Evolutionary conservation across 2,113 vertebrate genomes (phyloP), one percentile per base, ranked within the genome.

Genomic region (Phaetusa simplex): DNA sequence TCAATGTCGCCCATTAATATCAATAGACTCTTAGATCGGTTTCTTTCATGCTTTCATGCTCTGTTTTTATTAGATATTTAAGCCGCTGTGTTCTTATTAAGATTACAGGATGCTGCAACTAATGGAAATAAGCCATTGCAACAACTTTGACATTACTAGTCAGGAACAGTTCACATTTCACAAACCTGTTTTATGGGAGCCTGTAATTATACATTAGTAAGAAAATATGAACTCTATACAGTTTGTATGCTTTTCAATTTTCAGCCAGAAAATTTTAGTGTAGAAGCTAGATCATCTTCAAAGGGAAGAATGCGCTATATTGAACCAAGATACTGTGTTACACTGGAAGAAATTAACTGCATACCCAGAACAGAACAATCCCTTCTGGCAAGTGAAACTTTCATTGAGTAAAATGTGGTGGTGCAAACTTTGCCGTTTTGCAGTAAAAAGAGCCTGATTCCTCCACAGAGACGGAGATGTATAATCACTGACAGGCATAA

Each of bases 101-200:
- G 53, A 72, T 80, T 49, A 84, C 70, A 93, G 66, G 43, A 94
- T 96, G 85, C 93, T 73, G 62, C 81, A 94, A 85, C 61, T 69
- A 82, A 76, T 93, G 74, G 70, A 94, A 90, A 95, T 29, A 80
- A 85, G 40, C 49, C 64, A 45, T 83, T 90, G 82, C 87, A 94
- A 76, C 27, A 90, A 62, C 40, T 88, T 91, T 42, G 53, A 80
- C 82, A n/a, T 95, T 85, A 45, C 30, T 65, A 56, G 26, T 79
- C 73, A 82, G 73, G 49, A 93, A 56, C 30, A 82, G 78, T 69
- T 93, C 53, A 23, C 24, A 18, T 91, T 86, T 87, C 74, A 87
- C 26, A 77, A 82, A 56, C 49, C 30, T n/a, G 52, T 74, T 87
- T 89, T 82, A 82, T 65, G 34, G 62, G 34, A 91, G 52, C 24